Evolutionary conservation across 1,140 invertebrate species (phyloP), one percentile per base, ranked within the genome.

Genomic region (Oreohelix idahoensis): DNA sequence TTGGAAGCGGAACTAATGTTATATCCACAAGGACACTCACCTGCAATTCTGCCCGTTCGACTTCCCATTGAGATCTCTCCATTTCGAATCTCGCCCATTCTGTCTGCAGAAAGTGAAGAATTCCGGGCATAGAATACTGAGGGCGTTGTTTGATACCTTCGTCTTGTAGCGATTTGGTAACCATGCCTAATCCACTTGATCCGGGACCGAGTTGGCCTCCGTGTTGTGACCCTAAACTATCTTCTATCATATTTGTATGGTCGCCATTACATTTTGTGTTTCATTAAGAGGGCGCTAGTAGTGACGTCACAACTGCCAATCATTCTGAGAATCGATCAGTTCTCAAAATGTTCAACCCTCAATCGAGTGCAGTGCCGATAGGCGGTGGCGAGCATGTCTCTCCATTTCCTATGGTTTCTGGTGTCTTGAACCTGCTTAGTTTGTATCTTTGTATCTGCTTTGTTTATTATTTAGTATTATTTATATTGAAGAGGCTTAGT

Each of bases 41-140:
- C 96, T 99, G 97, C 92, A 99, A 95, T 94, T 99, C 99, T 36
- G 98, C 98, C 93, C 97, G 96, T 94, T 99, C 98, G 88, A 99
- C 96, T 95, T 99, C 98, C 98, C 98, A 99, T 93, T 99, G 97
- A 89, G 97, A 97, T 93, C 98, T 95, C 93, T 99, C 98, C 94
- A 99, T 95, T 94, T 99, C 98, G 93, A 99, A 99, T 93, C 97
- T 95, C 92, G 98, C 97, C 98, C 98, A 99, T 95, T 99, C 98
- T 93, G 99, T 98, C 94, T 99, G 98, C 90, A 99, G 97, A 94
- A 98, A 99, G 95, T 99, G 98, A 90, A 99, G 94, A 91, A 99
- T 98, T 89, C 98, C 98, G 88, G 98, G 98, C 95, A 99, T 99
- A 84, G 98, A 98, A 95, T 99, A 99, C 71, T 92, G 92, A 32